Percentiles rank a stretch among this genome's conserved stretches.
phyloP scores from a whole-genome alignment of 1,140 invertebrate genomes.

The Pristionchus pacificus region DNA sequence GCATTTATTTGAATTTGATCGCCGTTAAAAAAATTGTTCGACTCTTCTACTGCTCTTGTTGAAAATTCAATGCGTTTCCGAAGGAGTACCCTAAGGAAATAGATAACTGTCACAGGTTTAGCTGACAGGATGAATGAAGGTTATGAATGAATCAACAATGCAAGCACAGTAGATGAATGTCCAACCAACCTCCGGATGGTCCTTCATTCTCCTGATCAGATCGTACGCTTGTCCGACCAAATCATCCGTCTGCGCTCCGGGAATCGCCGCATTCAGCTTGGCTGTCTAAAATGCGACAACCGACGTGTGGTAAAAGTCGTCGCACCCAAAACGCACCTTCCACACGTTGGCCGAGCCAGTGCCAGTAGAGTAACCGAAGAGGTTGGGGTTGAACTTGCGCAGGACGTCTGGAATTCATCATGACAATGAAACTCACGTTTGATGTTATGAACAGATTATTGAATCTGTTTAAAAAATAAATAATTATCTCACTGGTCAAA shows the following conservation, averaged over 20 bases:
- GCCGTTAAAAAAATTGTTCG: too few relatives aligned
- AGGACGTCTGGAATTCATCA: slow-evolving; percentile 53
- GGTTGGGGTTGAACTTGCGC: slow-evolving; percentile 56
- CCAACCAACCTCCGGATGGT: slow-evolving; percentile 35
- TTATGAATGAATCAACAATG: too few relatives aligned
- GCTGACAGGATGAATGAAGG: too few relatives aligned
- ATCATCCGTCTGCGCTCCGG: slow-evolving; percentile 55
- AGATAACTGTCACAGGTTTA: too few relatives aligned
- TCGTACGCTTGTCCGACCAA: slow-evolving; percentile 54
- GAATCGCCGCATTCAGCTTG: slow-evolving; percentile 54
- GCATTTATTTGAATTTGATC: too few relatives aligned
- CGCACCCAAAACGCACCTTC: too few relatives aligned
- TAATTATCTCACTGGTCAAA: slow-evolving; percentile 71
- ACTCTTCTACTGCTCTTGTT: too few relatives aligned
- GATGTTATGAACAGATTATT: not conserved
- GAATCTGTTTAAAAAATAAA: slow-evolving; percentile 1
- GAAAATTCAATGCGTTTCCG: too few relatives aligned
- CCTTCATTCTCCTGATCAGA: slow-evolving; percentile 56
- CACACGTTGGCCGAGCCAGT: slow-evolving; percentile 40
- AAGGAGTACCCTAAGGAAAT: too few relatives aligned
- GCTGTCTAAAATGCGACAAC: slow-evolving; percentile 17
- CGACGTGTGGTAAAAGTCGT: not conserved
- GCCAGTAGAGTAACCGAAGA: too few relatives aligned
- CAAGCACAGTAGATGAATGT: too few relatives aligned
- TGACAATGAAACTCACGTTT: slow-evolving; percentile 55